Base-by-base conservation (phyloP, 2,113 vertebrate genomes). In the Tonatia bakeri region DNA sequence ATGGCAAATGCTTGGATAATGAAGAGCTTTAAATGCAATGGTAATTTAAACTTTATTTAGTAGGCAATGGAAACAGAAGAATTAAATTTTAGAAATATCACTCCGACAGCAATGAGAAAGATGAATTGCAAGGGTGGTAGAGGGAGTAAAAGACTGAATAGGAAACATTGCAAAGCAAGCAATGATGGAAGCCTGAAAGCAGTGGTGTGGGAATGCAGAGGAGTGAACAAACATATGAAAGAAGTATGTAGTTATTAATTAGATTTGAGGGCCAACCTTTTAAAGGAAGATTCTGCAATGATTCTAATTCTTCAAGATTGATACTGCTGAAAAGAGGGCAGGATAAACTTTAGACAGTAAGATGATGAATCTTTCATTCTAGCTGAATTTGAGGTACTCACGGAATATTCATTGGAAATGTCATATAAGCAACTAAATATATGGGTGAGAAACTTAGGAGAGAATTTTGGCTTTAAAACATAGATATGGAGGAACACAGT, bases 41-140 rank as follows among this genome's bases (percentile, higher is more conserved):
- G 61, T 73, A 65, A 87, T 52, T 70, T 79, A 65, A 94, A 88
- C 38, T 94, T 84, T 67, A 31, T 45, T n/a, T 69, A 36, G 2
- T 45, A 91, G 40, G 59, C 40, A 43, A 47, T 36, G 22, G 17
- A 17, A 90, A n/a, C 13, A n/a, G 22, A 8, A 80, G 36, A 69
- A 87, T 95, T 90, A 79, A 61, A 79, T 89, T 94, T 85, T 87
- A 81, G 24, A 89, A 94, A 75, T 56, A 82, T 79, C 36, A 77
- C 5, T 43, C 22, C 94, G 70, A 61, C 43, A 92, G 54, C 88
- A 84, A 56, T 38, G 36, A 70, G 52, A 7, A 70, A 82, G 81
- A 95, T 31, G 15, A 61, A 84, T 59, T 84, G 3, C 31, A 90
- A 84, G 17, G 3, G 43, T 69, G 16, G 64, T 26, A n/a, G 33